phyloP scores from a whole-genome alignment of 1,140 invertebrate genomes.

The Dreissena polymorpha region DNA sequence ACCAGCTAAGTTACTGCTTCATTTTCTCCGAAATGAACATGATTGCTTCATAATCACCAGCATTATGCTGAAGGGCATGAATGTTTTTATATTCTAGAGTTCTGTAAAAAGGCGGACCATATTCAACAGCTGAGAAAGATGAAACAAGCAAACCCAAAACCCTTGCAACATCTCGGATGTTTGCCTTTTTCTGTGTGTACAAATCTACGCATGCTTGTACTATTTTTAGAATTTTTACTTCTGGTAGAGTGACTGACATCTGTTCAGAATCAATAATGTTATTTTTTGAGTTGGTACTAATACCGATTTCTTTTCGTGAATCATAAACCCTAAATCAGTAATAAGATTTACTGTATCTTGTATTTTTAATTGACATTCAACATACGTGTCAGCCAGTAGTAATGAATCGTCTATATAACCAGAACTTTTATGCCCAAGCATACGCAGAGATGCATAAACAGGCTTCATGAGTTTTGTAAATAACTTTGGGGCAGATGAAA shows the following conservation, averaged over 20 bases:
- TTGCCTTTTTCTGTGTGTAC: not conserved
- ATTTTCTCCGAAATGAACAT: not conserved
- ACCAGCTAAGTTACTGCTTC: constrained; percentile 17
- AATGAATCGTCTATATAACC: constrained; percentile 32
- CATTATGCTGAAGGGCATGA: not conserved
- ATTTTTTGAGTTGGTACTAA: constrained; percentile 39
- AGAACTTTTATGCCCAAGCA: constrained; percentile 38
- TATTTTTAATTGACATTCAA: constrained; percentile 51
- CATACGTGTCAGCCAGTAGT: constrained; percentile 22
- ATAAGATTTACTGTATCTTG: constrained; percentile 33
- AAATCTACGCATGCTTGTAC: constrained; percentile 14
- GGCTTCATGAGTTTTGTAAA: constrained; percentile 37
- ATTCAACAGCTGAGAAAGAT: constrained; percentile 26
- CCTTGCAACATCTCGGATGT: constrained; percentile 19
- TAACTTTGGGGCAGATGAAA: constrained; percentile 17
- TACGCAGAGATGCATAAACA: constrained; percentile 45
- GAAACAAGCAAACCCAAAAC: constrained; percentile 25
- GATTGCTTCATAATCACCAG: constrained; percentile 15
- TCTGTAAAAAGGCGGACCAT: constrained; percentile 27
- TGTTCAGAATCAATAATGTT: constrained; percentile 55
- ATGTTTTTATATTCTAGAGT: constrained; percentile 13
- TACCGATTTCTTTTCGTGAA: constrained; percentile 52
- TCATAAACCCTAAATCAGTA: constrained; percentile 44
- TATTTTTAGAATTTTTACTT: constrained; percentile 42
- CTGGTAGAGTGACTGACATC: constrained; percentile 44